Evolutionary conservation across 2,113 vertebrate species (phyloP).

Genomic region (Verasper variegatus): DNA sequence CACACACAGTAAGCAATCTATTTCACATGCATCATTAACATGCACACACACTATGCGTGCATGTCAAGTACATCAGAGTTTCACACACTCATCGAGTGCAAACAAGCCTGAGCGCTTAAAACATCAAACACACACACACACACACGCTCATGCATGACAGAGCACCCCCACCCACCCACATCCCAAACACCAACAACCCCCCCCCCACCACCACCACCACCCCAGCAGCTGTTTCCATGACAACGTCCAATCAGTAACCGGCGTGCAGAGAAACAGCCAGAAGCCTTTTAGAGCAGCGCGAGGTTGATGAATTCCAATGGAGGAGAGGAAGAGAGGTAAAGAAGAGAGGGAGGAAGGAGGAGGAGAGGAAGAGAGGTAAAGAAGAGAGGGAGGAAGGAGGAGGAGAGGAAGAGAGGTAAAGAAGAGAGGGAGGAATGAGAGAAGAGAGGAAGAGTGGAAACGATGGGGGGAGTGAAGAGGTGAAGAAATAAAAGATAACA

Average conservation of each 20-base stretch:
- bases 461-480: not conserved
- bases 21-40: not conserved
- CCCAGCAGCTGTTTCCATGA: slow-evolving; percentile 35
- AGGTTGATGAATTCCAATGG: slow-evolving; percentile 21
- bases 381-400: not conserved
- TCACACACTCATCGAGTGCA: slow-evolving; percentile 4
- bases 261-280: slow-evolving; percentile 3
- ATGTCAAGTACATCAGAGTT: not conserved
- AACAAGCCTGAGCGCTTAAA: slow-evolving; percentile 17
- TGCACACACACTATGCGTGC: not conserved
- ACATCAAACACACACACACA: not conserved
- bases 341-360: not conserved
- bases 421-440: too few species aligned
- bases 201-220: not conserved
- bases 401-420: not conserved
- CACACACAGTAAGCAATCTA: not conserved
- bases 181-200: not conserved
- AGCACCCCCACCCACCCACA: not conserved
- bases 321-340: not conserved
- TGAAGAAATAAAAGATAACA: not conserved
- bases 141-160: slow-evolving; percentile 16
- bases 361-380: not conserved
- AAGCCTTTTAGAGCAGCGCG: slow-evolving; percentile 18
- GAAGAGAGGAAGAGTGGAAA: not conserved
- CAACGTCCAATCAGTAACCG: slow-evolving; percentile 28